Base-by-base conservation (phyloP, 2,113 vertebrate species). In the Atherinomorus stipes region DNA sequence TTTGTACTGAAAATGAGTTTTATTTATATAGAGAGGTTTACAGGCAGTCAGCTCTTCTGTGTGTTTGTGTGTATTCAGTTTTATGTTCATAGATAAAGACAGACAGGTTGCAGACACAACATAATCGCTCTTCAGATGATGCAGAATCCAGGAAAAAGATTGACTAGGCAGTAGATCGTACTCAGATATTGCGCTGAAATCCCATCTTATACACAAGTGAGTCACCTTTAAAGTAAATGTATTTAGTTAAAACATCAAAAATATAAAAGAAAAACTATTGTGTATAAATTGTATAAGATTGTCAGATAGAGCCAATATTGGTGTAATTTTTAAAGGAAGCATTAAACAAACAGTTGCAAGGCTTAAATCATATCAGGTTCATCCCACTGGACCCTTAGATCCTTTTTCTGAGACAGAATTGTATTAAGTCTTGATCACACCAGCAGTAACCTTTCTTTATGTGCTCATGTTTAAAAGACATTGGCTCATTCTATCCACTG, bases 1-100 rank as follows among this genome's bases (percentile, higher is more conserved):
- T 90, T 75, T 83, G 78, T 76, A 78, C 76, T 75, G 31, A 83
- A 78, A 82, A 64, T 64, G 44, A 81, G 83, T 76, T 67, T 79
- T 40, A 62, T 74, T 38, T 64, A 78, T 89, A 87, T 84, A 47
- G 83, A 71, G 71, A 73, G 71, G 59, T 58, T 78, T 81, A 74
- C 74, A 54, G 84, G 80, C 50, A 47, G 60, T 45, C 64, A 16
- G 19, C 53, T 12, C 47, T 50, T 18, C 42, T 50, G 47, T 67
- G 16, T 73, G 37, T 78, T 19, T 40, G 7, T 68, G 47, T 57
- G 12, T 61, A 40, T 47, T 47, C 44, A 18, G 9, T 47, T 47
- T 47, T 15, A 42, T 15, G 3, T 42, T 42, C 40, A 44, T 1
- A 74, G 66, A 86, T 80, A 49, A 82, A 88, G 86, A 78, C 66